Base-by-base conservation (phyloP, 2,797 vertebrate genomes). In the Cryptoblepharus egeriae region DNA sequence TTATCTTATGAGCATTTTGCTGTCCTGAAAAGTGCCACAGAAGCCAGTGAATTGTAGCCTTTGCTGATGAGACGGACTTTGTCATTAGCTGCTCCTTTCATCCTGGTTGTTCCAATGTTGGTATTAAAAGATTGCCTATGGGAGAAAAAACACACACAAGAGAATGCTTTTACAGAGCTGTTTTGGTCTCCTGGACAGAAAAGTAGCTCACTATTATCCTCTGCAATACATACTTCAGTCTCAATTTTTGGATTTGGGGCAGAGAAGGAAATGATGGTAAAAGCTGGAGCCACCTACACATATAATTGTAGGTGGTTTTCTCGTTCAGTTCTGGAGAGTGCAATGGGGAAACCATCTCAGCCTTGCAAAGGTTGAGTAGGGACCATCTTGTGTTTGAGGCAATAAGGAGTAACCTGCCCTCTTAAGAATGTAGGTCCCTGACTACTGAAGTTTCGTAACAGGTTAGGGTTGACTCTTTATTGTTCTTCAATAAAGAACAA, bases 401-500 rank as follows among this genome's bases (percentile, higher is more conserved):
- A 37, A 37, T 11, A 55, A 37, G 63, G 26, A 37, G 60, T 26
- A 28, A 3, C 63, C n/a, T 13, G 15, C 3, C 20, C 75, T 28
- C 35, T 16, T n/a, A 78, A 45, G 52, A 74, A 4, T 37, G n/a
- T 28, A 26, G 1, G 65, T 26, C 74, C 81, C 68, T 9, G 39
- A 42, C 45, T 75, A 57, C 52, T 75, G 20, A 42, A 60, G 35
- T 8, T 30, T 16, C 4, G 4, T 2, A 35, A 39, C 28, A 30
- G 22, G 30, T 76, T 28, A 68, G 22, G 5, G 18, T 30, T 12
- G 32, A 45, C 58, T 55, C 55, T n/a, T 3, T 91, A 92, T 94
- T 92, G 88, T 92, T 94, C 90, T 91, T 92, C 74, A 67, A 32
- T 30, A n/a, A n/a, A n/a, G 88, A 94, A 3, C 3, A 1, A n/a